Percentiles rank a stretch among this genome's conserved stretches.
Conservation (phyloP, 2,797 vertebrate genomes). For the Manis pentadactyla region DNA sequence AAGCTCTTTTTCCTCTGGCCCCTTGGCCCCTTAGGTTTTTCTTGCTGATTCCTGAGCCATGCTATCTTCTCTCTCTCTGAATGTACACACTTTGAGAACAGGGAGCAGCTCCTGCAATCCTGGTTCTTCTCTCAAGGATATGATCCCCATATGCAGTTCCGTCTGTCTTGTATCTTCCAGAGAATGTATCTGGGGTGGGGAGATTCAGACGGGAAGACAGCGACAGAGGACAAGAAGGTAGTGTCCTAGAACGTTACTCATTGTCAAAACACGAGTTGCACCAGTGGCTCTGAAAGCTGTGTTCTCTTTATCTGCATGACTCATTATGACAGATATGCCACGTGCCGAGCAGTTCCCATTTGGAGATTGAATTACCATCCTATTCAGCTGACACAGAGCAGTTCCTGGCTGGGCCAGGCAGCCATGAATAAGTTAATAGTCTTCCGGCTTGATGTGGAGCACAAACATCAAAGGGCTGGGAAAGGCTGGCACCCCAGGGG, state of each 20-base stretch:
- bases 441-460: constrained; percentile 82
- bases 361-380: constrained; percentile 89
- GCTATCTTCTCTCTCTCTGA: background rate
- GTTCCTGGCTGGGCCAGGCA: constrained; percentile 87
- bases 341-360: constrained; percentile 63
- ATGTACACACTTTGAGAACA: fast-evolving
- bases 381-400: constrained; percentile 89
- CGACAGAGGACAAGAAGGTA: background rate
- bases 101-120: background rate
- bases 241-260: fast-evolving
- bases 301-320: background rate
- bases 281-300: background rate
- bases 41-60: background rate
- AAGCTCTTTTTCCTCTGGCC: fast-evolving
- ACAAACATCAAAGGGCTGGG: constrained; percentile 26
- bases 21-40: fast-evolving
- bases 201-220: background rate
- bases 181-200: background rate
- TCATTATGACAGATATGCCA: constrained; percentile 39
- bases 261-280: background rate
- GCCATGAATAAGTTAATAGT: constrained; percentile 93
- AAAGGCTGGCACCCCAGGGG: constrained; percentile 80
- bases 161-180: fast-evolving
- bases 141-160: fast-evolving
- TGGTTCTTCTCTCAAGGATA: background rate